Base-by-base conservation (phyloP, 2,888 invertebrate species). In the Spatulosminthurus flaviceps region DNA sequence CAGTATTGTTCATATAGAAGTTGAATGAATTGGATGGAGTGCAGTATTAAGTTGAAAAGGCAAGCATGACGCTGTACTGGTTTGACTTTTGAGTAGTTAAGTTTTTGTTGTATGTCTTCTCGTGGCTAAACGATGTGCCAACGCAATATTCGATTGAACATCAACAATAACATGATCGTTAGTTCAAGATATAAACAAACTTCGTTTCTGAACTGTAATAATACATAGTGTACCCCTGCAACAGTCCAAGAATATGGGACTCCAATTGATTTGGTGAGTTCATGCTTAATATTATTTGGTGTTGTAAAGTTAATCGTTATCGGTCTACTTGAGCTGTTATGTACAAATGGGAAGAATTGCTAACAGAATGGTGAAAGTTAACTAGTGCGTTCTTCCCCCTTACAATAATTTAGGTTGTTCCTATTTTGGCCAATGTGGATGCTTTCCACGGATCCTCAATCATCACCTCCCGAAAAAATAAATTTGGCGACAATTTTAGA, bases 391-490 rank as follows among this genome's bases (percentile, higher is more conserved):
- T n/a, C n/a, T n/a, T n/a, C n/a, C n/a, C n/a, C n/a, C n/a, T n/a
- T n/a, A n/a, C n/a, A 7, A 34, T 34, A 34, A 34, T 41, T 24
- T 26, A 72, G 72, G 43, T 24, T 72, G 24, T 51, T 72, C 22
- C 51, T 72, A n/a, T 26, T 72, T 13, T 51, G 43, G 51, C 72
- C 72, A 2, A 72, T 51, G 26, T 72, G 43, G 72, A 72, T 72
- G 26, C 41, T 72, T 1, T 51, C 72, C 16, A 72, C 72, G 2
- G 72, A 72, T 26, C 72, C 72, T 22, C 51, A 51, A 19, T 43
- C 51, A 1, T 26, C 43, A 22, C 70, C 70, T 34, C 19, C 70
- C 9, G 16, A 1, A 9, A 41, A 21, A 70, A 16, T 29, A 0
- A 26, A 70, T n/a, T 5, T 70, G 34, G 5, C 41, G 19, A 16